These are phyloP conservation scores for Nymphalis io DNA, from an alignment of 1,140 invertebrate genomes.

Conservation along the genomic window DNA sequence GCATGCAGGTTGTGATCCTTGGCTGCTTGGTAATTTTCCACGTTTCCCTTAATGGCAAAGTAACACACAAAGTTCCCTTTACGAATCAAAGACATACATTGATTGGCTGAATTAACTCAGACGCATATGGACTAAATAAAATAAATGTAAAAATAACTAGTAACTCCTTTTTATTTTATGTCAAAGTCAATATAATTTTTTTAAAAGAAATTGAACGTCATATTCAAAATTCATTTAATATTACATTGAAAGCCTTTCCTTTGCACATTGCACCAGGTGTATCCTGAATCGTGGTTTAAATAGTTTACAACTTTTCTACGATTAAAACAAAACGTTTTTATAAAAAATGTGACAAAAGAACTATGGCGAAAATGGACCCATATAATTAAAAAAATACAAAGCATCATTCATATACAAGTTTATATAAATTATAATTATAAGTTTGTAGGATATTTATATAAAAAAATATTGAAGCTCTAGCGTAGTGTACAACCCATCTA, in stretches of 20 bases:
- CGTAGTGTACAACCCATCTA: too few relatives aligned
- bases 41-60: constrained; percentile 64
- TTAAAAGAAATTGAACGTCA: too few relatives aligned
- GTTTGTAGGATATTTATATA: too few relatives aligned
- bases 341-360: too few relatives aligned
- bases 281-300: not conserved
- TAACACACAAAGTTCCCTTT: constrained; percentile 62
- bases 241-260: not conserved
- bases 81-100: constrained; percentile 54
- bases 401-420: too few relatives aligned
- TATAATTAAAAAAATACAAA: too few relatives aligned
- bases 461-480: too few relatives aligned
- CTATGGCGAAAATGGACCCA: too few relatives aligned
- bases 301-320: not conserved
- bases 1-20: constrained; percentile 59
- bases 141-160: too few relatives aligned
- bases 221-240: too few relatives aligned
- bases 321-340: not conserved
- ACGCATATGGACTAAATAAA: constrained; percentile 46
- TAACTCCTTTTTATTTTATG: not conserved
- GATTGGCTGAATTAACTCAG: constrained; percentile 53
- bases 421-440: too few relatives aligned
- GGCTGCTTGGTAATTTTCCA: constrained; percentile 66
- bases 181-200: too few relatives aligned
- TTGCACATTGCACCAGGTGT: constrained; percentile 1